Base-by-base conservation (phyloP, 2,113 vertebrate genomes). In the Clinocottus analis region DNA sequence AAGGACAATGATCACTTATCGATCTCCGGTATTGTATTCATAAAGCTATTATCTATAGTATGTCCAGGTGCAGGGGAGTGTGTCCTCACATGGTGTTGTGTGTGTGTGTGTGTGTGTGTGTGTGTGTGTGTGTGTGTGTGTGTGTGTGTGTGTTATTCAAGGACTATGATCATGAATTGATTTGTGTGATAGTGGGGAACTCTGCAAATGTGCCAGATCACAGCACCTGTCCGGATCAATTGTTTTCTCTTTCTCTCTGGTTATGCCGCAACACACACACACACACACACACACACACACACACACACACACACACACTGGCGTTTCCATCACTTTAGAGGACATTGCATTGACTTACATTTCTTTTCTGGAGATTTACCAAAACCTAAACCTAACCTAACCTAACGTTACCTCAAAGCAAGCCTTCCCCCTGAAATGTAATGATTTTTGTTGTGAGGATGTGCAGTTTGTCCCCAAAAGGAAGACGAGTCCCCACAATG, bases 1-100 rank as follows among this genome's bases (percentile, higher is more conserved):
- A 67, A 84, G 71, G 72, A 80, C 84, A 83, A 80, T 66, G 82
- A 90, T 88, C 74, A 9, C 37, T 62, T 85, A 92, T 87, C 31
- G 75, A 90, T 87, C 66, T 21, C 13, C 55, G 35, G 39, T 65
- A 78, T 82, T 80, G 64, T 76, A 55, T 77, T 82, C 41, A 72
- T 81, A 60, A 77, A 80, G 84, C 70, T 62, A 79, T 87, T 81
- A 82, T 61, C 75, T 41, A 9, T 45, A 58, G 31, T 41, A 65
- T 74, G 80, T 69, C 10, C 76, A 90, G 59, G 66, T 78, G 72
- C 56, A 80, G 47, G 43, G n/a, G 19, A 73, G 58, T 27, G 1
- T 23, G 8, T 70, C 59, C 39, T 14, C 39, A 60, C 56, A 61
- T 43, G 35, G 6, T 4, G 63, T 5, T 25, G 43, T 67, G 61